Evolutionary conservation across 2,888 invertebrate genomes (phyloP).

Genomic region (Leptinotarsa tumamoca): DNA sequence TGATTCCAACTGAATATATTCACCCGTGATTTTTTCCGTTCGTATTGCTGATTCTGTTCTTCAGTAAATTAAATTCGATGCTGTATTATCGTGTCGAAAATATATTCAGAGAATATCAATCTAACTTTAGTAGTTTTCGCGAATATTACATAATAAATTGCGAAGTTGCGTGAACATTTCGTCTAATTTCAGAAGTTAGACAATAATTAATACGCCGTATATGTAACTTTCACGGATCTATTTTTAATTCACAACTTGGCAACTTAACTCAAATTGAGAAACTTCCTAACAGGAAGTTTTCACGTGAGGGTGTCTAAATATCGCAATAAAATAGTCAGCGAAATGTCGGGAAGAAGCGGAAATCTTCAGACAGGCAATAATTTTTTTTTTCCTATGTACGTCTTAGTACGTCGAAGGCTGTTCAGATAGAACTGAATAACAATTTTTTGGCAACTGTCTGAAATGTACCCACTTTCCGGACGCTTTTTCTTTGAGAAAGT

Average conservation of each 20-base stretch:
- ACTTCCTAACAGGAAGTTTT: neutral
- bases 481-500: no score
- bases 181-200: slow-evolving; percentile 10
- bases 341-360: no score
- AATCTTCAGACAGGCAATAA: no score
- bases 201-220: neutral
- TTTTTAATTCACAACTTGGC: neutral
- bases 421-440: no score
- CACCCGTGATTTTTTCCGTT: neutral
- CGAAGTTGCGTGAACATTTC: slow-evolving; percentile 33
- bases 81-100: slow-evolving; percentile 13
- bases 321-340: no score
- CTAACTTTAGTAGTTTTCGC: slow-evolving; percentile 15
- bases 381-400: no score
- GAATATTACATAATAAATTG: slow-evolving; percentile 22
- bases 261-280: neutral
- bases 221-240: neutral
- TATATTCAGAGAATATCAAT: slow-evolving; percentile 11
- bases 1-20: no score
- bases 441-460: no score
- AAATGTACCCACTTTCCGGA: no score
- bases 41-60: neutral
- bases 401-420: no score
- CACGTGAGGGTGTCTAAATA: neutral
- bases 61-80: neutral